Base-by-base conservation (phyloP, 2,797 vertebrate genomes). In the Neosilurus hyrtlii region DNA sequence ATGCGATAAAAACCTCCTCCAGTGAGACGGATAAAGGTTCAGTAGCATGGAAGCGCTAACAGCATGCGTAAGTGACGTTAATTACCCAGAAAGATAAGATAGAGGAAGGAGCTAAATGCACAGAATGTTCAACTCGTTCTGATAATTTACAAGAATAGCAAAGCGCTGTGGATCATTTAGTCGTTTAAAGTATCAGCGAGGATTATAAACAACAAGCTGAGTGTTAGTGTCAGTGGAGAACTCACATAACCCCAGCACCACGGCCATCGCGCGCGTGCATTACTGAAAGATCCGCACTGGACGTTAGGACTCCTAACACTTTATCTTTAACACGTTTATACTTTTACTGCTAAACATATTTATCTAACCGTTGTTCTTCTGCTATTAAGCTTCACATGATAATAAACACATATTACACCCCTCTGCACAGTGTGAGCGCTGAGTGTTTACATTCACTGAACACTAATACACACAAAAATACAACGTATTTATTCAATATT, bases 161-260 rank as follows among this genome's bases (percentile, higher is more conserved):
- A 62, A 68, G 66, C 65, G 52, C 14, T 30, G 54, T 20, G 43
- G 51, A 43, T 63, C 18, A 22, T 79, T 65, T 62, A 18, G 2
- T 51, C 66, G 57, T 80, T 82, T 80, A 24, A 24, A 62, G 49
- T 5, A 24, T 57, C 70, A 67, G 37, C 3, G 11, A 35, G 61
- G 68, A 24, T 57, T 15, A 72, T 82, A 82, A 82, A 79, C 24
- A 81, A 56, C 72, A 61, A 73, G 43, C 79, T 59, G n/a, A 75
- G 68, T 24, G 68, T 49, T 61, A 75, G 77, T 35, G 73, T 26
- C 16, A 14, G 0, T 52, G 63, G 66, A 80, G 80, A 83, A 57
- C 43, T 37, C 70, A 78, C 16, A 67, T 61, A 83, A 30, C 9
- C 16, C 4, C 18, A 9, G 9, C 37, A 11, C 1, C 18, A 20